Evolutionary conservation across 1,140 invertebrate species (phyloP).

Genomic region (Scaptomyza hsui): DNA sequence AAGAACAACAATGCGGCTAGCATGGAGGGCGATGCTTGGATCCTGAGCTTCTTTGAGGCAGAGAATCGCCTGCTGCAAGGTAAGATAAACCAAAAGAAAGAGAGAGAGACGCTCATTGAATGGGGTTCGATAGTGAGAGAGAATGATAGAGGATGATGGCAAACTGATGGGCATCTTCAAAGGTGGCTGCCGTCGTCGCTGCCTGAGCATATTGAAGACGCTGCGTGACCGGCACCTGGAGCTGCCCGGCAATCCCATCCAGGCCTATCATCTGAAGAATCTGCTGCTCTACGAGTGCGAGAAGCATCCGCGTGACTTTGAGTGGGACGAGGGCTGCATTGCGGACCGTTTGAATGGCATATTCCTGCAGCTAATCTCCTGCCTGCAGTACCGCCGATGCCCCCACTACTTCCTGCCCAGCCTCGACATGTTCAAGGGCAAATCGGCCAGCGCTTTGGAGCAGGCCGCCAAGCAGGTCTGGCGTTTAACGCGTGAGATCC

Average conservation of each 20-base stretch:
- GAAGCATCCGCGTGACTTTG: constrained; percentile 95
- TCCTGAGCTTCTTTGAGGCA: constrained; percentile 94
- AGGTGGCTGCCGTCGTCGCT: constrained; percentile 90
- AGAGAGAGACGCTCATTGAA: no score
- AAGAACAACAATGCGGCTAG: constrained; percentile 90
- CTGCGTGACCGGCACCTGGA: constrained; percentile 95
- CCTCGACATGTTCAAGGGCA: constrained; percentile 94
- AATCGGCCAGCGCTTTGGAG: constrained; percentile 93
- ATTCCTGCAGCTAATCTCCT: constrained; percentile 96
- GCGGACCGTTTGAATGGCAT: constrained; percentile 97
- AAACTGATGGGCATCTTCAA: constrained; percentile 31
- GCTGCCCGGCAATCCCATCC: constrained; percentile 93
- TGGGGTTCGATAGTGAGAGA: neutral
- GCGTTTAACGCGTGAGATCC: constrained; percentile 94
- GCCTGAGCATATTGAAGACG: constrained; percentile 94
- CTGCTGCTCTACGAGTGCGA: constrained; percentile 97
- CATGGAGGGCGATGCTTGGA: constrained; percentile 98
- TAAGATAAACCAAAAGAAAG: constrained; percentile 47
- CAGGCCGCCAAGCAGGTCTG: constrained; percentile 96
- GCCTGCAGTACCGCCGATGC: constrained; percentile 95
- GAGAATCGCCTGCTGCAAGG: constrained; percentile 93
- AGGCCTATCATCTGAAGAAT: constrained; percentile 95
- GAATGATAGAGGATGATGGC: neutral
- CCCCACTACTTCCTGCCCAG: constrained; percentile 96
- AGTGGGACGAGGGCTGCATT: constrained; percentile 96